Evolutionary conservation across 23 tunicate species (phyloP).

Genomic region (Botrylloides violaceus): DNA sequence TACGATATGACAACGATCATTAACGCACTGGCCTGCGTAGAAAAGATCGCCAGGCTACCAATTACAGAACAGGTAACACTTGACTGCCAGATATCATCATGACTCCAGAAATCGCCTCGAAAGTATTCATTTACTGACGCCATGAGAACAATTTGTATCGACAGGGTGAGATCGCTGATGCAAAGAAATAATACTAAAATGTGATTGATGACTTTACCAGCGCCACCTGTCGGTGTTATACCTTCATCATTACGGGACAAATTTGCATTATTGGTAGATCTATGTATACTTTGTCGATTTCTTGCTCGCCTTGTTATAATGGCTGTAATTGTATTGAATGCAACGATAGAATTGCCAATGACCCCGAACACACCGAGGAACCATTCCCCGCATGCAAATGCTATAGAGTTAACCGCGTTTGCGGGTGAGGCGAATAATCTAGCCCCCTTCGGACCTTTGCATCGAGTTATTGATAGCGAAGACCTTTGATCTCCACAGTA

Average conservation of each 20-base stretch:
- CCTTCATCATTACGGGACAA: not conserved
- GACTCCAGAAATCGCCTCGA: slow-evolving; percentile 16
- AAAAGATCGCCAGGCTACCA: slow-evolving; percentile 12
- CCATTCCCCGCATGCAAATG: slow-evolving; percentile 8
- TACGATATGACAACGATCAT: slow-evolving; percentile 24
- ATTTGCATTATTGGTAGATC: not conserved
- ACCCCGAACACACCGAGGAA: slow-evolving; percentile 4
- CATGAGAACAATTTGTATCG: slow-evolving; percentile 14
- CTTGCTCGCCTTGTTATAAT: not conserved
- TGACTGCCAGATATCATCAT: slow-evolving; percentile 18
- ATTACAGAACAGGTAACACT: slow-evolving; percentile 1
- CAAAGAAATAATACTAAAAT: slow-evolving; percentile 19
- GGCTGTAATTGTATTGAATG: not conserved
- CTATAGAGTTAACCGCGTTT: not conserved
- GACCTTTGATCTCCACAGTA: slow-evolving; percentile 8
- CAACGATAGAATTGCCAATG: slow-evolving; percentile 9
- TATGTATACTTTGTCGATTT: not conserved
- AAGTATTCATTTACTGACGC: slow-evolving; percentile 8
- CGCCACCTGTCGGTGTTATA: no score
- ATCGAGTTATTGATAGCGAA: not conserved
- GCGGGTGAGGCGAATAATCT: slow-evolving; percentile 6
- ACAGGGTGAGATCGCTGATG: slow-evolving; percentile 1
- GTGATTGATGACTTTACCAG: slow-evolving; percentile 10
- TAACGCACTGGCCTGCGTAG: slow-evolving; percentile 19
- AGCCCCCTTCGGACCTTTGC: slow-evolving; percentile 1